Percentiles rank a stretch among this genome's conserved stretches.
Conservation (phyloP, 2,888 invertebrate genomes). For the Cryptosula pallasiana region DNA sequence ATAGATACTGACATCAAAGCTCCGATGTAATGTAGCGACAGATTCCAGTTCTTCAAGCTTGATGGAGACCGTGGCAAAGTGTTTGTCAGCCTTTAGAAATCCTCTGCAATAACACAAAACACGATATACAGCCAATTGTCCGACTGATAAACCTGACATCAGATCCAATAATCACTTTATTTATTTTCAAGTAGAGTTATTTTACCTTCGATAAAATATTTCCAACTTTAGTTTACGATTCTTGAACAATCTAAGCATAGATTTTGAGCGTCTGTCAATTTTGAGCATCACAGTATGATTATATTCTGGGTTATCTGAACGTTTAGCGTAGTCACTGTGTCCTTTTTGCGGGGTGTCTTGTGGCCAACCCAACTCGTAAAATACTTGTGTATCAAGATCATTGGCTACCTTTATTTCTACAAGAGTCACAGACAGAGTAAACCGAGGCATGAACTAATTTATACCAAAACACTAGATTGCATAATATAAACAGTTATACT, state of each 20-base stretch:
- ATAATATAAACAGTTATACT: too few species aligned
- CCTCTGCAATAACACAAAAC: slow-evolving; percentile 67
- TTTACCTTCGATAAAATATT: slow-evolving; percentile 86
- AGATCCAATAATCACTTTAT: too few species aligned
- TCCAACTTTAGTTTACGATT: slow-evolving; percentile 84
- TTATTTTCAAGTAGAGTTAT: too few species aligned
- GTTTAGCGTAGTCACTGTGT: slow-evolving; percentile 71
- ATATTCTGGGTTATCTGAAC: slow-evolving; percentile 72
- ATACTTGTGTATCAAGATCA: slow-evolving; percentile 87
- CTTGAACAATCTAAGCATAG: slow-evolving; percentile 80
- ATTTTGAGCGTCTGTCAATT: slow-evolving; percentile 66
- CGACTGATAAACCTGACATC: too few species aligned
- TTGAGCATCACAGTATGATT: slow-evolving; percentile 21
- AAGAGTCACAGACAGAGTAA: too few species aligned
- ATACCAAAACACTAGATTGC: too few species aligned
- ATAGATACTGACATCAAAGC: slow-evolving; percentile 88
- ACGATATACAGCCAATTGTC: too few species aligned
- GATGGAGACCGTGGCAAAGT: slow-evolving; percentile 75
- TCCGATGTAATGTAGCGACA: slow-evolving; percentile 81
- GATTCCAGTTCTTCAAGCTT: slow-evolving; percentile 86
- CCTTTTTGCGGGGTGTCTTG: slow-evolving; percentile 60
- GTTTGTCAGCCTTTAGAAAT: slow-evolving; percentile 80
- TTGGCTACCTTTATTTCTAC: slow-evolving; percentile 58
- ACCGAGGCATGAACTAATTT: too few species aligned
- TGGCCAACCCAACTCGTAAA: slow-evolving; percentile 86